phyloP scores from a whole-genome alignment of 1,140 invertebrate species.

The Cotesia typhae region DNA sequence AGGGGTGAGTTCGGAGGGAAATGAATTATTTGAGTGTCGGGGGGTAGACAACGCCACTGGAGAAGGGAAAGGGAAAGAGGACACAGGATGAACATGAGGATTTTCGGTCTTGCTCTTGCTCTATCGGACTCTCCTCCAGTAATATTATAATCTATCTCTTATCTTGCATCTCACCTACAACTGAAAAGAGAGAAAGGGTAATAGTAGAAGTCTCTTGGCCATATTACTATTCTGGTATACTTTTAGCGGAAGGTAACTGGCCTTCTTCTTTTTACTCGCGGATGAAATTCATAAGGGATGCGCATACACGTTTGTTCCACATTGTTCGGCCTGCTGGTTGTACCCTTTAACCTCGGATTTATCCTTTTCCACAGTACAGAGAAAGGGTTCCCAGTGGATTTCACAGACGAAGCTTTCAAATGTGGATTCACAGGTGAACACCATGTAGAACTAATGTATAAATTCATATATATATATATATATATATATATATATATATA shows the following conservation, averaged over 20 bases:
- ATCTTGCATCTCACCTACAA: too few species aligned
- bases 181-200: too few species aligned
- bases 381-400: background rate
- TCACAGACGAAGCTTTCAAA: background rate
- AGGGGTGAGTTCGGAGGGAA: slow-evolving; percentile 26
- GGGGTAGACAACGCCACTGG: too few species aligned
- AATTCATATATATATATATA: too few species aligned
- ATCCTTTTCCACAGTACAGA: background rate
- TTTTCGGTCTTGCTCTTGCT: slow-evolving; percentile 3
- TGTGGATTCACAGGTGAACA: slow-evolving; percentile 24
- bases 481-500: too few species aligned
- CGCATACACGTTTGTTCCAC: slow-evolving; percentile 21
- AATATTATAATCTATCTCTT: too few species aligned
- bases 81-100: background rate
- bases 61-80: too few species aligned
- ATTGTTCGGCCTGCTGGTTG: too few species aligned
- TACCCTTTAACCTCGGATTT: background rate
- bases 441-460: too few species aligned
- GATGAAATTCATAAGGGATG: slow-evolving; percentile 33
- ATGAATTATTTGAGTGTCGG: slow-evolving; percentile 35
- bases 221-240: slow-evolving; percentile 2
- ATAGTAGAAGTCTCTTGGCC: background rate
- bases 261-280: slow-evolving; percentile 3
- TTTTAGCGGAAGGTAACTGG: slow-evolving; percentile 30
- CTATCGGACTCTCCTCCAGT: too few species aligned